Base-by-base conservation (phyloP, 2,113 vertebrate species). In the Crotalus horridus region DNA sequence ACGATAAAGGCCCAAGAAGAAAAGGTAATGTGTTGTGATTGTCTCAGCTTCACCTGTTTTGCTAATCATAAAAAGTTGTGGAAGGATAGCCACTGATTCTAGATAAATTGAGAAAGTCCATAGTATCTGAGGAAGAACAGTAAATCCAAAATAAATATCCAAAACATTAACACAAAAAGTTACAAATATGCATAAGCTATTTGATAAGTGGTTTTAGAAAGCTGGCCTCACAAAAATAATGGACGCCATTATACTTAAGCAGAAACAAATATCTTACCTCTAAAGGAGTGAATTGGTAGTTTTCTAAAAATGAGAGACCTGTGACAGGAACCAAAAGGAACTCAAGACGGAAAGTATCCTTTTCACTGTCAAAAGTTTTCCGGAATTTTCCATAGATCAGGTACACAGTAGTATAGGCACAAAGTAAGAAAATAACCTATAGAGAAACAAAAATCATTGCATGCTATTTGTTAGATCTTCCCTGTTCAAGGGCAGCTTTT, bases 71-170 rank as follows among this genome's bases (percentile, higher is more conserved):
- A 99, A 99, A 69, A 99, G 98, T 96, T 99, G 99, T 0, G 99
- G 99, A 95, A 99, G 98, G 93, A 99, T 99, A 91, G 99, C 98
- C 95, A 99, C 99, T 0, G 99, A 98, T 94, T 99, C 99, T 98
- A 99, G 97, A 96, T 99, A 99, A 97, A 99, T 99, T 69, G 99
- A 99, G 97, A 99, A 99, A 3, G 99, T 99, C 99, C 99, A 99
- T 95, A 99, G 97, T 93, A 99, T 98, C 99, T 99, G 96, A 85
- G 33, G 88, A 94, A 92, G 87, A 2, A 59, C 39, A 89, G 46
- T 11, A 0, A 53, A 20, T 89, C 61, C 90, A 43, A 48, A 59
- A 54, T 85, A 90, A 90, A 39, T 54, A n/a, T 92, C 74, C 74
- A 81, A 48, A 54, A 5, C 2, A 33, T 21, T 24, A 21, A 53